A percentile compares a stretch with the other conserved stretches of the same genome.
Evolutionary conservation across 2,113 vertebrate species (phyloP).

Genomic region (Halichoerus grypus): DNA sequence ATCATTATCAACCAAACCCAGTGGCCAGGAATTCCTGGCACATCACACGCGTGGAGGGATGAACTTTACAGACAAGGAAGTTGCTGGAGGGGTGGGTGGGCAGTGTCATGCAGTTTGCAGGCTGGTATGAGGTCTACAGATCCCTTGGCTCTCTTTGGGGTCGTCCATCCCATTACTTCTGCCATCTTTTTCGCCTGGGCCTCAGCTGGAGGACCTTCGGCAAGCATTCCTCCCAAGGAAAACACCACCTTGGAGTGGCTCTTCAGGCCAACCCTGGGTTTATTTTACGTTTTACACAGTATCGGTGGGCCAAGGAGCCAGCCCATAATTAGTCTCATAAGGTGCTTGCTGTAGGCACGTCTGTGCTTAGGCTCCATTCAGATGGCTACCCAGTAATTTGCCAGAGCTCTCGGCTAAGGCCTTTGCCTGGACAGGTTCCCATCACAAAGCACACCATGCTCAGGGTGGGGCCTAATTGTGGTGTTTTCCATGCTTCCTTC

Average conservation of each 20-base stretch:
- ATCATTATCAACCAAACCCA: fast-evolving
- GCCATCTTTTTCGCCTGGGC: fast-evolving
- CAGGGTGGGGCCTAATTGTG: not conserved
- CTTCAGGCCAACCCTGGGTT: not conserved
- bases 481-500: not conserved
- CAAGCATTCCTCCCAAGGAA: not conserved
- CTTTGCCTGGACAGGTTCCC: constrained; percentile 66
- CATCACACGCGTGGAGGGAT: not conserved
- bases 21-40: not conserved
- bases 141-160: no score
- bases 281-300: not conserved
- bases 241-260: not conserved
- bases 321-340: constrained; percentile 67
- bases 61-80: not conserved
- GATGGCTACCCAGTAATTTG: constrained; percentile 58
- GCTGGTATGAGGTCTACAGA: not conserved
- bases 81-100: fast-evolving
- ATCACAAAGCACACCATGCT: not conserved
- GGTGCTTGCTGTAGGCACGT: not conserved
- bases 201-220: not conserved
- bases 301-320: not conserved
- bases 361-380: not conserved
- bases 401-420: not conserved
- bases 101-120: no score
- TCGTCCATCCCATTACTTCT: not conserved